A percentile compares a stretch with the other conserved stretches of the same genome.
Conservation (phyloP, 2,797 vertebrate species). For the Tauraco hartlaubi region DNA sequence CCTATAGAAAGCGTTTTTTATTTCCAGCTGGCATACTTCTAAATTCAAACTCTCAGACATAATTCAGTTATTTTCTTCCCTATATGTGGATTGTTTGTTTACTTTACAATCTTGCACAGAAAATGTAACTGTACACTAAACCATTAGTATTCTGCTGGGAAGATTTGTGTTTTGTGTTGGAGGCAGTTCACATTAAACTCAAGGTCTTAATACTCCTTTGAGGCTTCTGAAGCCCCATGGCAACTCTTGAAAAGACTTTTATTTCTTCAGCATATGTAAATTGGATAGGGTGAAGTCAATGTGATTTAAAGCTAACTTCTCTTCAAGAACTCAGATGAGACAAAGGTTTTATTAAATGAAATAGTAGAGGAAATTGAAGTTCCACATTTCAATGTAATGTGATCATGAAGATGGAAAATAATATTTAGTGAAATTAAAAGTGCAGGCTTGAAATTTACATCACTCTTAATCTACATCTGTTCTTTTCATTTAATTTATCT, state of each 20-base stretch:
- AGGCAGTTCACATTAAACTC: slow-evolving; percentile 77
- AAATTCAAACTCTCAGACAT: background rate
- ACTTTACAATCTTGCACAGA: slow-evolving; percentile 46
- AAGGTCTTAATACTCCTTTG: slow-evolving; percentile 79
- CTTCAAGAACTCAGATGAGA: slow-evolving; percentile 77
- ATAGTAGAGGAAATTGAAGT: slow-evolving; percentile 75
- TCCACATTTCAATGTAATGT: slow-evolving; percentile 71
- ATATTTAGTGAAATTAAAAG: slow-evolving; percentile 82
- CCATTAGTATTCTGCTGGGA: slow-evolving; percentile 76
- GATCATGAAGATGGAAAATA: slow-evolving; percentile 74
- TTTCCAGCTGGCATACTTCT: background rate
- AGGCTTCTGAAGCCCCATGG: slow-evolving; percentile 67
- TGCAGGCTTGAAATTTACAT: slow-evolving; percentile 68
- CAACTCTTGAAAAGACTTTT: slow-evolving; percentile 79
- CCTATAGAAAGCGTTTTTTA: background rate
- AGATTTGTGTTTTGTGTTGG: slow-evolving; percentile 73
- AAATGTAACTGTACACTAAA: slow-evolving; percentile 66
- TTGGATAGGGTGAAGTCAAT: slow-evolving; percentile 75
- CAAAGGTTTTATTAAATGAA: slow-evolving; percentile 79
- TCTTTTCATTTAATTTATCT: slow-evolving; percentile 72
- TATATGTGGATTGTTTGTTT: slow-evolving; percentile 18
- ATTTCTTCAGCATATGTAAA: slow-evolving; percentile 82
- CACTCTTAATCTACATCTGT: slow-evolving; percentile 64
- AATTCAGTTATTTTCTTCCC: slow-evolving; percentile 21
- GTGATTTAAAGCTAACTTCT: slow-evolving; percentile 81